Evolutionary conservation across 2,797 vertebrate genomes (phyloP), one percentile per base, ranked within the genome.

Genomic region (Orientallactaga sibirica): DNA sequence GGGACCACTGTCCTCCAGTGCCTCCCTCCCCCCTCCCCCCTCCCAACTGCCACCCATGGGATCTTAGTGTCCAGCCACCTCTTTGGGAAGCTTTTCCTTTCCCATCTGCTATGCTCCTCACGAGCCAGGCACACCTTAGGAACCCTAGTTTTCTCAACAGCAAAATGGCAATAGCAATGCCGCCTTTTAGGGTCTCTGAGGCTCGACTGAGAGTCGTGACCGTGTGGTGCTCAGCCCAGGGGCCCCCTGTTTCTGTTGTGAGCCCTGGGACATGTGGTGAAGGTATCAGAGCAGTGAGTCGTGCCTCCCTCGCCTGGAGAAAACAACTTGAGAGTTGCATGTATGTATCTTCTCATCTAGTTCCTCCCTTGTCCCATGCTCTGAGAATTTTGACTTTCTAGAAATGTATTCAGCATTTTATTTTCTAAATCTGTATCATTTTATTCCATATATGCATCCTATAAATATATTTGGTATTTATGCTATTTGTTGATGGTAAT

Each of bases 401-500:
- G 78, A 94, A 95, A 91, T 58, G 68, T 15, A 7, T 89, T 88
- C 94, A 33, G 93, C 64, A 88, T 90, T 82, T 24, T 87, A 89
- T 94, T 85, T 97, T 94, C 96, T 95, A 83, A 94, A 96, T 97
- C 94, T 94, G 82, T 94, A 94, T 88, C 84, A 91, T 95, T 96
- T 95, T 96, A 93, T 96, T 97, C 93, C 87, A 48, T 58, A 12
- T 75, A 76, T 67, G 77, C 96, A 93, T 96, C 93, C 94, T 96
- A 88, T 96, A 96, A 94, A 96, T 95, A 73, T 29, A 10, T 94
- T 96, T 95, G 95, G 96, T 95, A 43, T 97, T 94, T 87, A 12
- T 4, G 14, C 68, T 81, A 4, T 96, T 96, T 97, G 96, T 97
- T 97, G 97, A 95, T 96, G 97, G 95, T 96, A 96, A 97, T 79